Evolutionary conservation across 2,113 vertebrate species (phyloP).

Genomic region (Silurus glanis): DNA sequence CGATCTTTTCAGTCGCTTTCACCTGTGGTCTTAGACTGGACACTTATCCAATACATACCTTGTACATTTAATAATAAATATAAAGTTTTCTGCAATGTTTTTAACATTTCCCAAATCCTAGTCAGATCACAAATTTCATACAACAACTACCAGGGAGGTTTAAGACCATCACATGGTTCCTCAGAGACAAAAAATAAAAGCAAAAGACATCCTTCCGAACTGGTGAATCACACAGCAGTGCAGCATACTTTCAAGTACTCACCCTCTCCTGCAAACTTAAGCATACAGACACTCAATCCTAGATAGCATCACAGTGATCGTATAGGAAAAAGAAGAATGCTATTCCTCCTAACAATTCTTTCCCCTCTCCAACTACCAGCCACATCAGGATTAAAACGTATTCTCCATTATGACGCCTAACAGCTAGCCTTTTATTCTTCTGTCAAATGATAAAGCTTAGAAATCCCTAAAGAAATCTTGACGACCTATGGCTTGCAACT

Average conservation of each 20-base stretch:
- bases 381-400: background rate
- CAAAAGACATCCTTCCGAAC: background rate
- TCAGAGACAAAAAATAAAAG: background rate
- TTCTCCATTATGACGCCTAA: background rate
- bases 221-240: background rate
- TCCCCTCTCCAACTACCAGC: background rate
- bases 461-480: conserved; percentile 3
- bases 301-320: background rate
- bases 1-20: background rate
- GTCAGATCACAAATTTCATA: background rate
- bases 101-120: background rate
- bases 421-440: background rate
- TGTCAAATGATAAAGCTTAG: background rate
- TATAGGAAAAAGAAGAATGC: background rate
- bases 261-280: background rate
- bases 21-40: background rate
- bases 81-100: background rate
- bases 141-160: background rate
- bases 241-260: background rate
- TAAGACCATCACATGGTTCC: background rate
- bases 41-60: background rate
- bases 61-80: background rate
- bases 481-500: background rate
- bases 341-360: background rate
- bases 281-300: background rate